A percentile compares a stretch with the other conserved stretches of the same genome.
Evolutionary conservation across 92 coral and sea anemone species (phyloP).

Genomic region (Epizoanthus ramosus): DNA sequence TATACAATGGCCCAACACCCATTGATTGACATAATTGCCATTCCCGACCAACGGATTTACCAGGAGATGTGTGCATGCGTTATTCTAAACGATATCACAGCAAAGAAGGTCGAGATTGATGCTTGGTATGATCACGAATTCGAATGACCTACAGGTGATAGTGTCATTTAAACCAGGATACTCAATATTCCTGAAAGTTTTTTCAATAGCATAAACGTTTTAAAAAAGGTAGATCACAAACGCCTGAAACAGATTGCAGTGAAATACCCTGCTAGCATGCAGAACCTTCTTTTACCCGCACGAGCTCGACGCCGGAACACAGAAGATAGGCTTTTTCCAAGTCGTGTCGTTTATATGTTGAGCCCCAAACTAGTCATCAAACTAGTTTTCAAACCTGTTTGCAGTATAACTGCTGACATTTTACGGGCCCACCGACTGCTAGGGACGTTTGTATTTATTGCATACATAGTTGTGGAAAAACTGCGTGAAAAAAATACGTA

Average conservation of each 20-base stretch:
- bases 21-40: conserved; percentile 2
- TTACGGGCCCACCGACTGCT: too few species aligned
- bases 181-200: background rate
- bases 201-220: background rate
- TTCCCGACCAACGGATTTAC: conserved; percentile 38
- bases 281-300: too few species aligned
- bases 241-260: background rate
- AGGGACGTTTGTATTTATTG: too few species aligned
- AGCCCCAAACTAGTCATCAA: too few species aligned
- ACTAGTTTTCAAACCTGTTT: too few species aligned
- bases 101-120: conserved; percentile 18
- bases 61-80: conserved; percentile 37
- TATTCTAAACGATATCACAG: background rate
- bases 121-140: conserved; percentile 8
- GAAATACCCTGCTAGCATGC: too few species aligned
- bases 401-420: too few species aligned
- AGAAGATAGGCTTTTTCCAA: too few species aligned
- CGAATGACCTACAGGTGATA: background rate
- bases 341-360: too few species aligned
- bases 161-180: conserved; percentile 17
- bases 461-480: too few species aligned
- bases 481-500: too few species aligned
- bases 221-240: background rate
- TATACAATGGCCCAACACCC: conserved; percentile 28
- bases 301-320: too few species aligned